A percentile compares a stretch with the other conserved stretches of the same genome.
Evolutionary conservation across 2,797 vertebrate species (phyloP).

Genomic region (Siniperca obscura): DNA sequence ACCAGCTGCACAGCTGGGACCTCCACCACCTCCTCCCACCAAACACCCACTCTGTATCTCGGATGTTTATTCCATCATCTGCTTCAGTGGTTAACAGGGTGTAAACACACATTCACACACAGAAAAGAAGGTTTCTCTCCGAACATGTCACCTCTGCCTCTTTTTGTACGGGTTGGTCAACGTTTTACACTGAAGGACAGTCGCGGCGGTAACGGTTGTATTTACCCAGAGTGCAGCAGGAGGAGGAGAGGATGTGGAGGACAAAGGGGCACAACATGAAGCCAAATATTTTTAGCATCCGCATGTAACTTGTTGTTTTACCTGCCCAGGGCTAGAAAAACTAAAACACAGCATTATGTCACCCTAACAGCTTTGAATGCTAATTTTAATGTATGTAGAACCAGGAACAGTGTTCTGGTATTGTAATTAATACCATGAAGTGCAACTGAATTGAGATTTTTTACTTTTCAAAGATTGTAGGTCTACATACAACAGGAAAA

Average conservation of each 20-base stretch:
- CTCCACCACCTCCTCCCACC: constrained; percentile 18
- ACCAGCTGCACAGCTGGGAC: constrained; percentile 58
- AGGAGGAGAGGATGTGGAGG: constrained; percentile 6
- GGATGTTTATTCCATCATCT: constrained; percentile 47
- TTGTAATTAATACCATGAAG: background rate
- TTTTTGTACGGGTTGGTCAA: background rate
- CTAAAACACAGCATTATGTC: background rate
- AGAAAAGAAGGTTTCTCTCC: constrained; percentile 12
- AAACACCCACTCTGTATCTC: constrained; percentile 16
- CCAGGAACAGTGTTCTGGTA: no score
- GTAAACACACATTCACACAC: background rate
- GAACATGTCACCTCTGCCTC: background rate
- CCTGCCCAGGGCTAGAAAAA: background rate
- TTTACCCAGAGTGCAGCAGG: constrained; percentile 24
- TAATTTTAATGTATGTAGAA: background rate
- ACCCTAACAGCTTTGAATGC: background rate
- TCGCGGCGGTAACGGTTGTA: background rate
- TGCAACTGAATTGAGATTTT: background rate
- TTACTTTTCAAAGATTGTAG: background rate
- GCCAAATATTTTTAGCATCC: constrained; percentile 30
- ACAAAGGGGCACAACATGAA: constrained; percentile 27
- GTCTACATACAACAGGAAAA: background rate
- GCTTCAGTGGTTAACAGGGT: constrained; percentile 29
- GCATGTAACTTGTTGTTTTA: constrained; percentile 14
- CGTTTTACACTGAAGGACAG: constrained; percentile 22